Conservation (phyloP, 2,797 vertebrate genomes). For the Esox masquinongy region DNA sequence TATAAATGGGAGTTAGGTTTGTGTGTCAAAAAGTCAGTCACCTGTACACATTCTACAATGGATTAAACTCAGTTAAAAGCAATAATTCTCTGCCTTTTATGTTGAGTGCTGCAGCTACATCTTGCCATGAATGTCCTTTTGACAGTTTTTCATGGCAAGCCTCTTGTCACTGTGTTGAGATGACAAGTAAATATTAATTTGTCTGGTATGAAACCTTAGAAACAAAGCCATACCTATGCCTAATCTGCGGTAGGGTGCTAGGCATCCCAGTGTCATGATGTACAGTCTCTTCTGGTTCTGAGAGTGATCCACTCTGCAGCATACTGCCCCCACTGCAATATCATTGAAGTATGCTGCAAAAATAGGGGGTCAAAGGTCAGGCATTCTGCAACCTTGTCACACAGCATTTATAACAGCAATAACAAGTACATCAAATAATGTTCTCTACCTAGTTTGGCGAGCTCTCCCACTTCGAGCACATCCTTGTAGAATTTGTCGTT, state of each 20-base stretch:
- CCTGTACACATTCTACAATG: no score
- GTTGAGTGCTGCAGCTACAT: no score
- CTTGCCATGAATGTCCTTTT: no score
- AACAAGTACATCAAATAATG: background rate
- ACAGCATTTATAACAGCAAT: background rate
- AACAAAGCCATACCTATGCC: slow-evolving; percentile 80
- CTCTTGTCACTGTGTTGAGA: background rate
- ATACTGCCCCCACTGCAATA: slow-evolving; percentile 97
- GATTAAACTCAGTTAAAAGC: no score
- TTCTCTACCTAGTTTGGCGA: slow-evolving; percentile 97
- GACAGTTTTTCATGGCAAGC: no score
- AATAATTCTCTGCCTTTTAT: no score
- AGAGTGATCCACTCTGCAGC: slow-evolving; percentile 98
- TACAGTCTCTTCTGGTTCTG: slow-evolving; percentile 99
- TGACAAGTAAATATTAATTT: background rate
- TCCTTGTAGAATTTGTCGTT: slow-evolving; percentile 99
- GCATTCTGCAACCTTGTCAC: background rate
- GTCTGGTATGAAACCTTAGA: background rate
- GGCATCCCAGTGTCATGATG: slow-evolving; percentile 99
- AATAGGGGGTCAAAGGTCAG: background rate
- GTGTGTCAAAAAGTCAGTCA: no score
- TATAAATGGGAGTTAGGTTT: no score
- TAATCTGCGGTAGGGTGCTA: slow-evolving; percentile 98
- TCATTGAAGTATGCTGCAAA: slow-evolving; percentile 97
- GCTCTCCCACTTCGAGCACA: slow-evolving; percentile 97